A percentile compares a stretch with the other conserved stretches of the same genome.
These are phyloP conservation scores for Neria commutata DNA, from an alignment of 2,888 invertebrate species.

Conservation along the genomic window DNA sequence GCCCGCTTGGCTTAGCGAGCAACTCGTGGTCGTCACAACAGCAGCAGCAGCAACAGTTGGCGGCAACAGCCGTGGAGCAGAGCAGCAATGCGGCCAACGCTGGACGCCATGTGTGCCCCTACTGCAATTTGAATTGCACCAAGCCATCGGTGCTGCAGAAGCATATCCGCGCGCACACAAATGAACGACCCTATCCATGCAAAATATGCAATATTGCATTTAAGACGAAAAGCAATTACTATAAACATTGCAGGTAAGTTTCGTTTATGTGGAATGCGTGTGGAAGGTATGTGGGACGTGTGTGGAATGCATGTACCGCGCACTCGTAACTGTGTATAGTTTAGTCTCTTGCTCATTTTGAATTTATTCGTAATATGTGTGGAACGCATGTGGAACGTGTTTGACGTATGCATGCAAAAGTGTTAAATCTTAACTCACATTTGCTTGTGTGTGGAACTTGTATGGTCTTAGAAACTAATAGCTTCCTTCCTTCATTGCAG, in stretches of 20 bases:
- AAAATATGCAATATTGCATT: slow-evolving; percentile 88
- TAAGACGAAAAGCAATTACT: slow-evolving; percentile 92
- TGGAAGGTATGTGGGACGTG: no score
- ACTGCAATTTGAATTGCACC: slow-evolving; percentile 87
- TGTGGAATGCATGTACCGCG: no score
- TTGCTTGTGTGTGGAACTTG: no score
- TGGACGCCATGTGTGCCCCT: slow-evolving; percentile 85
- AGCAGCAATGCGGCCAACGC: slow-evolving; percentile 25
- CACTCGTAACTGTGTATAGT: no score
- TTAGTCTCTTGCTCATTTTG: no score
- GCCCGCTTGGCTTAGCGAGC: background rate
- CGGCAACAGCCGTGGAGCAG: slow-evolving; percentile 13
- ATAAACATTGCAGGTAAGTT: slow-evolving; percentile 77
- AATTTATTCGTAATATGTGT: background rate
- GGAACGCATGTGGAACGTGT: background rate
- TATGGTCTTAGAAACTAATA: background rate
- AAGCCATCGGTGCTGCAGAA: slow-evolving; percentile 93
- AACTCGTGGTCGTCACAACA: slow-evolving; percentile 9
- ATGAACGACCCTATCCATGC: slow-evolving; percentile 91
- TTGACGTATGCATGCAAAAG: no score
- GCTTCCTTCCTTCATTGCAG: slow-evolving; percentile 54
- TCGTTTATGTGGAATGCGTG: background rate
- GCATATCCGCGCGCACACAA: slow-evolving; percentile 92
- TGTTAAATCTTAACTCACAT: no score
- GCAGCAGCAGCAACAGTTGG: slow-evolving; percentile 6